Conservation (phyloP, 2,888 invertebrate species). For the Tortricodes alternella region DNA sequence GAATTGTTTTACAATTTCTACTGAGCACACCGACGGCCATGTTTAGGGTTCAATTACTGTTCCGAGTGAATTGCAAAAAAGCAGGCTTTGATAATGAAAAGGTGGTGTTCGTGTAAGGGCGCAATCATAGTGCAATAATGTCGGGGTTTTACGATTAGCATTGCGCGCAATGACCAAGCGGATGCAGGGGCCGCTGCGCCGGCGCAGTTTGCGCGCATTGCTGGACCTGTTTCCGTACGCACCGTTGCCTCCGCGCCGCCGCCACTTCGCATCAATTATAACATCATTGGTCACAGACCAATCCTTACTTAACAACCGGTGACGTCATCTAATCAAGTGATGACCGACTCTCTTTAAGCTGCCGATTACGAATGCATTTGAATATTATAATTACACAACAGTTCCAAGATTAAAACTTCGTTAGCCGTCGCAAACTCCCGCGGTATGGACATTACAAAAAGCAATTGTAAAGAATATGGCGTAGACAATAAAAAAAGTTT, state of each 20-base stretch:
- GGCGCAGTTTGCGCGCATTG: conserved; percentile 31
- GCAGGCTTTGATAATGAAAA: conserved; percentile 49
- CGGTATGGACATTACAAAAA: conserved; percentile 40
- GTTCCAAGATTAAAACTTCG: conserved; percentile 43
- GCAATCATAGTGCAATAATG: conserved; percentile 54
- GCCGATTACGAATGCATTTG: conserved; percentile 37
- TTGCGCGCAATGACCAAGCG: conserved; percentile 43
- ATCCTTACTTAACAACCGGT: conserved; percentile 10
- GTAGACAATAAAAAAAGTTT: conserved; percentile 59
- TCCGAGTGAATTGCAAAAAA: conserved; percentile 34
- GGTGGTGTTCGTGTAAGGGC: conserved; percentile 42
- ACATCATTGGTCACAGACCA: conserved; percentile 37
- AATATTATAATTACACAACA: conserved; percentile 33
- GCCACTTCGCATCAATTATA: conserved; percentile 33
- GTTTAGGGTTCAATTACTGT: conserved; percentile 29
- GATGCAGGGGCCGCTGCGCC: conserved; percentile 36
- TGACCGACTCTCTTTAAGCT: conserved; percentile 30
- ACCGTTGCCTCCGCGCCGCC: conserved; percentile 38
- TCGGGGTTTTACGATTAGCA: conserved; percentile 42
- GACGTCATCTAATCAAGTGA: conserved; percentile 32
- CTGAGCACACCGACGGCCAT: conserved; percentile 27
- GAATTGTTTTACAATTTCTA: conserved; percentile 29
- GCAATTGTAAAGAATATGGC: conserved; percentile 59
- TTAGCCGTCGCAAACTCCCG: conserved; percentile 35
- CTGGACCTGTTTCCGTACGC: conserved; percentile 53